Conservation (phyloP, 2,113 vertebrate genomes). For the Vimba vimba region DNA sequence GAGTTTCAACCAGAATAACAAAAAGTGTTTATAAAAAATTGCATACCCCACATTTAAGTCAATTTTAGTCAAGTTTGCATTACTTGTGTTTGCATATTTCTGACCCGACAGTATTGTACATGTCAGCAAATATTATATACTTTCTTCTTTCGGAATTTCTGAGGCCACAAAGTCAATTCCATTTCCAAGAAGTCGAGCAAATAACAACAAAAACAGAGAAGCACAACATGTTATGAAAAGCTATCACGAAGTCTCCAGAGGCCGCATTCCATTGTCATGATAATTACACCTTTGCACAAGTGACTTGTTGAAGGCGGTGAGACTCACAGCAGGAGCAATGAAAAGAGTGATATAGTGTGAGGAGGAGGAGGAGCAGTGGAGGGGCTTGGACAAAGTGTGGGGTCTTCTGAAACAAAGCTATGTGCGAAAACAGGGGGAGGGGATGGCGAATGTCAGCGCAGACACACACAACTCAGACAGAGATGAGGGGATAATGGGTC, state of each 20-base stretch:
- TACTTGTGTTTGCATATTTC: background rate
- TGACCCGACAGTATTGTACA: background rate
- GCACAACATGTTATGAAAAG: slow-evolving; percentile 55
- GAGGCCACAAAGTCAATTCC: background rate
- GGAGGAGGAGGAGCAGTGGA: slow-evolving; percentile 5
- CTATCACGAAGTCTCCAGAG: slow-evolving; percentile 28
- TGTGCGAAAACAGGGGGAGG: slow-evolving; percentile 38
- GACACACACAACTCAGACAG: slow-evolving; percentile 23
- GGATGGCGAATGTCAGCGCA: slow-evolving; percentile 7
- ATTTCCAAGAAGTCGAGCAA: slow-evolving; percentile 40
- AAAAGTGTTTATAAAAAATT: too few relatives aligned
- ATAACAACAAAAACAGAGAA: slow-evolving; percentile 54
- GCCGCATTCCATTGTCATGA: slow-evolving; percentile 63
- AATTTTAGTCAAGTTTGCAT: too few relatives aligned
- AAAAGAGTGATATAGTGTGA: slow-evolving; percentile 17
- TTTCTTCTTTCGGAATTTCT: background rate
- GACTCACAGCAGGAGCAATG: slow-evolving; percentile 13
- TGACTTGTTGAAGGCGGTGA: slow-evolving; percentile 56
- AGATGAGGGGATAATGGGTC: slow-evolving; percentile 50
- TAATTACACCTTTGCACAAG: slow-evolving; percentile 64
- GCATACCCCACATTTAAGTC: too few relatives aligned
- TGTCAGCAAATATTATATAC: background rate
- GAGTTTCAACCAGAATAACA: too few relatives aligned
- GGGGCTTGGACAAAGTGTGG: slow-evolving; percentile 14
- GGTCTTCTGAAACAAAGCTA: slow-evolving; percentile 43